phyloP scores from a whole-genome alignment of 2,888 invertebrate species.

The Allophyes oxyacanthae region DNA sequence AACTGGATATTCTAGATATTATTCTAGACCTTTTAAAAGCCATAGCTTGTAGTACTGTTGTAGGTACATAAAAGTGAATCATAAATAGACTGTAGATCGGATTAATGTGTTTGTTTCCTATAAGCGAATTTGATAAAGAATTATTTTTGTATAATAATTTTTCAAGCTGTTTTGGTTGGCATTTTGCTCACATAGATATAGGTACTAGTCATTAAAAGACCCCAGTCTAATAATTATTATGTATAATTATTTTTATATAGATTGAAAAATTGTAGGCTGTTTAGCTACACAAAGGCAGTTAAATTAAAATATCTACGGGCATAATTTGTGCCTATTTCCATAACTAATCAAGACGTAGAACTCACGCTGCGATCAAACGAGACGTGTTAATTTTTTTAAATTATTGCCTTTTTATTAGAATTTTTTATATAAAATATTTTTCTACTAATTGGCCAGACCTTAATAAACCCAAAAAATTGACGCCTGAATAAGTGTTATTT shows the following conservation, averaged over 20 bases:
- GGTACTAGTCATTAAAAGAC: no score
- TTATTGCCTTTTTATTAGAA: constrained; percentile 36
- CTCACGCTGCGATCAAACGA: constrained; percentile 55
- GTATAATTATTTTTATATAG: constrained; percentile 9
- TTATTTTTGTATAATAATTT: no score
- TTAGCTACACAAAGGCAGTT: constrained; percentile 4
- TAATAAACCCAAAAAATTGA: background rate
- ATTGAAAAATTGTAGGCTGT: constrained; percentile 21
- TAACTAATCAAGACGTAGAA: constrained; percentile 52
- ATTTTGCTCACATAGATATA: no score
- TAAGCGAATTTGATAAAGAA: no score
- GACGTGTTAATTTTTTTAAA: constrained; percentile 46
- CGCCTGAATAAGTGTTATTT: background rate
- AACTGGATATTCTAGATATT: no score
- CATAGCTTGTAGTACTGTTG: no score
- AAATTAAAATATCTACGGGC: constrained; percentile 41
- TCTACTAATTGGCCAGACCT: background rate
- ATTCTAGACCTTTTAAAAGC: no score
- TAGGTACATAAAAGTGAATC: no score
- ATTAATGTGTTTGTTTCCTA: no score
- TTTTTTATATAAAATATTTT: constrained; percentile 32
- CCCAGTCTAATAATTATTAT: no score
- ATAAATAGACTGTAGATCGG: no score
- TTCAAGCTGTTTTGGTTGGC: no score
- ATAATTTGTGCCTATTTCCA: constrained; percentile 45